Conservation (phyloP, 1,140 invertebrate species). For the Littorina saxatilis region DNA sequence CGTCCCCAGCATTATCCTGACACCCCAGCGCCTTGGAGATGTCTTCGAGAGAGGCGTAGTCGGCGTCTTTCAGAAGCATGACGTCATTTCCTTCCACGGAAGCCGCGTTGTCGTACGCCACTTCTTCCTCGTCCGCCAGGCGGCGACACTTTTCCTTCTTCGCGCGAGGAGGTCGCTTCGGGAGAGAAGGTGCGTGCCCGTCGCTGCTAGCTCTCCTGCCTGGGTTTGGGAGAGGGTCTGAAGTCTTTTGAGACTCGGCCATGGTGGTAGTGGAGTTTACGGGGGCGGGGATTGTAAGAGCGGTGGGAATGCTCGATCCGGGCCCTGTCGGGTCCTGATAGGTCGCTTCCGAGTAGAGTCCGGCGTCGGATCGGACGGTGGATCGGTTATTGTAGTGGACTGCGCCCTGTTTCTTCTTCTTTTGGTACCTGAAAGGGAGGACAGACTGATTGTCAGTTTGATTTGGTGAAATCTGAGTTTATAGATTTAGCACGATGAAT, state of each 20-base stretch:
- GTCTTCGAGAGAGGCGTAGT: constrained; percentile 25
- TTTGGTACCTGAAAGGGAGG: background rate
- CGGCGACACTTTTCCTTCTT: constrained; percentile 20
- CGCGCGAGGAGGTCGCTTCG: background rate
- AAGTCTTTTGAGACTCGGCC: background rate
- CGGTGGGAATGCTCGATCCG: constrained; percentile 3
- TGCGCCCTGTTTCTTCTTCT: background rate
- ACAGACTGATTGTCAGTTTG: too few relatives aligned
- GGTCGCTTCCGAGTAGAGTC: constrained; percentile 2
- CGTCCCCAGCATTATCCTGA: constrained; percentile 9
- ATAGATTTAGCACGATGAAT: too few relatives aligned
- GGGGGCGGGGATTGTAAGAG: background rate
- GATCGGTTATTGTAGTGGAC: constrained; percentile 4
- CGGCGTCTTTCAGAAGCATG: background rate
- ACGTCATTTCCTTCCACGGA: background rate
- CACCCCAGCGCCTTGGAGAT: constrained; percentile 18
- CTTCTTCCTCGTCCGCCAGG: constrained; percentile 24
- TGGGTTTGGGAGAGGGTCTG: background rate
- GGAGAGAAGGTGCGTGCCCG: background rate
- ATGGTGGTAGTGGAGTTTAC: background rate
- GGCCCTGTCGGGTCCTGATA: constrained; percentile 27
- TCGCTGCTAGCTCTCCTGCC: background rate
- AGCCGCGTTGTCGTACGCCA: constrained; percentile 28
- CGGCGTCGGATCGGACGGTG: background rate
- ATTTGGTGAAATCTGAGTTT: too few relatives aligned